Percentiles rank a stretch among this genome's conserved stretches.
These are phyloP conservation scores for Pterocles burchelli DNA, from an alignment of 2,113 vertebrate genomes.

Conservation along the genomic window DNA sequence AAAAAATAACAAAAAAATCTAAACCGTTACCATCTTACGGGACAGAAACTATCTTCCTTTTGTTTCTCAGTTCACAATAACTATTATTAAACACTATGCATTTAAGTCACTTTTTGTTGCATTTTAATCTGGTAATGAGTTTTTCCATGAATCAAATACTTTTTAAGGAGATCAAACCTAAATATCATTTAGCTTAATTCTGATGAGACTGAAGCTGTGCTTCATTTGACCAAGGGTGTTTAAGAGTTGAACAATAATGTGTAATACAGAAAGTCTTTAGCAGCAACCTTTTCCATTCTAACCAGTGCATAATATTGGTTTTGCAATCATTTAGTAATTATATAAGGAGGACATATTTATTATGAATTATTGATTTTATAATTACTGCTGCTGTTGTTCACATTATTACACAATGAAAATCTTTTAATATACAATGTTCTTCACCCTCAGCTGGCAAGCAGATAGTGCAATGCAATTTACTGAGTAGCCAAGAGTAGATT, in stretches of 20 bases:
- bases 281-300: slow-evolving; percentile 76
- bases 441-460: slow-evolving; percentile 71
- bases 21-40: background rate
- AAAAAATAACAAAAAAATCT: background rate
- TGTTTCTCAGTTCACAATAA: background rate
- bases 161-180: slow-evolving; percentile 61
- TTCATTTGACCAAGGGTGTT: slow-evolving; percentile 75
- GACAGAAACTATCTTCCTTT: background rate
- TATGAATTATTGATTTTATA: slow-evolving; percentile 85
- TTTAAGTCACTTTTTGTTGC: slow-evolving; percentile 15
- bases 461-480: slow-evolving; percentile 75
- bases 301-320: slow-evolving; percentile 80
- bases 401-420: slow-evolving; percentile 81
- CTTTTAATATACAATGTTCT: slow-evolving; percentile 81
- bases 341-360: slow-evolving; percentile 85
- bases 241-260: slow-evolving; percentile 77
- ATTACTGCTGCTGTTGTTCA: slow-evolving; percentile 78
- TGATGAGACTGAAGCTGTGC: slow-evolving; percentile 70
- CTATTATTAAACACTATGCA: background rate
- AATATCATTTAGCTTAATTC: slow-evolving; percentile 68
- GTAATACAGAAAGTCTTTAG: slow-evolving; percentile 77
- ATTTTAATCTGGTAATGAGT: slow-evolving; percentile 67
- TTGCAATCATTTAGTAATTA: slow-evolving; percentile 84
- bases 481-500: slow-evolving; percentile 77
- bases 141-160: slow-evolving; percentile 65